These are phyloP conservation scores for Lampris incognitus DNA, from an alignment of 2,113 vertebrate species.

Conservation along the genomic window DNA sequence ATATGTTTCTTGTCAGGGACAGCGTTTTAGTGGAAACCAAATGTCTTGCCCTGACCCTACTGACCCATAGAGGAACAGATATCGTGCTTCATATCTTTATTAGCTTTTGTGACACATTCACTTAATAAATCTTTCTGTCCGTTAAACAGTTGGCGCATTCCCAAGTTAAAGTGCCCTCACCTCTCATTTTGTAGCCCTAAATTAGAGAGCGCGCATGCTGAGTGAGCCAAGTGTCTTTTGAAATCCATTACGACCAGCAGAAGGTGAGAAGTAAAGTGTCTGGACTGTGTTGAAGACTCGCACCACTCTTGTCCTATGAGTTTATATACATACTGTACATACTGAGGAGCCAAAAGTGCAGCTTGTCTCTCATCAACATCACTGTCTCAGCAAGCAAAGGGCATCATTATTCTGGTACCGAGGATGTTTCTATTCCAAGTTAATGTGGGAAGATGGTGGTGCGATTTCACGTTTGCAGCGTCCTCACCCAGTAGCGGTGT, in stretches of 20 bases:
- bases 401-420: slow-evolving; percentile 71
- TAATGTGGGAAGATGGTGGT: slow-evolving; percentile 42
- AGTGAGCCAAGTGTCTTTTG: slow-evolving; percentile 60
- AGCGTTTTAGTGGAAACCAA: no score
- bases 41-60: background rate
- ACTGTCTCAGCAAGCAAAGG: slow-evolving; percentile 80
- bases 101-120: slow-evolving; percentile 18
- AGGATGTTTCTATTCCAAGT: slow-evolving; percentile 81
- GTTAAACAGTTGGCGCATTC: slow-evolving; percentile 37
- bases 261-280: slow-evolving; percentile 41
- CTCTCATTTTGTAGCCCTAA: slow-evolving; percentile 33
- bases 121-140: slow-evolving; percentile 22
- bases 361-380: slow-evolving; percentile 74
- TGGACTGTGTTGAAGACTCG: slow-evolving; percentile 54
- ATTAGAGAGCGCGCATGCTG: slow-evolving; percentile 63
- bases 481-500: no score
- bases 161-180: slow-evolving; percentile 1
- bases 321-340: slow-evolving; percentile 66
- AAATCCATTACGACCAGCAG: slow-evolving; percentile 43
- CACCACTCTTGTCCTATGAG: slow-evolving; percentile 33
- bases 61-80: slow-evolving; percentile 39
- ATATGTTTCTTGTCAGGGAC: background rate
- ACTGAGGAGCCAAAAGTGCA: slow-evolving; percentile 54
- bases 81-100: slow-evolving; percentile 19
- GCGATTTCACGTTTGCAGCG: no score